Base-by-base conservation (phyloP, 1,140 invertebrate genomes). In the Tigriopus japonicus region DNA sequence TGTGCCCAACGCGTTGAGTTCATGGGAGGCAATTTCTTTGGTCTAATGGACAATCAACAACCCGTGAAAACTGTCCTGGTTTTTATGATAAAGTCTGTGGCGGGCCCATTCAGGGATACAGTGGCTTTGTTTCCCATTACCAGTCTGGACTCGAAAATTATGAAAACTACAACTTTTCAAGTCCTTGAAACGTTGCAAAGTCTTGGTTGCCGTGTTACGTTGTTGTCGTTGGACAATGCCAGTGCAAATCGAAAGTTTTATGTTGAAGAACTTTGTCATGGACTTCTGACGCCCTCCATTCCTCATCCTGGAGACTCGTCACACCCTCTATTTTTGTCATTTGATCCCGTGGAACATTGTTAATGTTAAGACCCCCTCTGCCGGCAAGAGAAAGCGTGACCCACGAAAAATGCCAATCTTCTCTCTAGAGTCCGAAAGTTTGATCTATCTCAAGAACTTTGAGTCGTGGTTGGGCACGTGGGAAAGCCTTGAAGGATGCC, bases 1-100 rank as follows among this genome's bases (percentile, higher is more conserved):
- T 54, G 19, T 15, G 52, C 52, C 35, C 52, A 54, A 54, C 21
- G 52, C 5, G 52, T 54, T 10, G 52, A 54, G 52, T 54, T 54
- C 35, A 28, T 54, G 19, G 17, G 52, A 21, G 52, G 52, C 52
- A 54, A 54, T 21, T 54, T 54, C 35, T 54, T 54, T 54, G 14
- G 52, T 7, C 6, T 23, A 7, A 35, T 35, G 28, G 28, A 23
- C 21, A 54, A 54, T 28, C n/a, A 28, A 23, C 14, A 14, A 54
- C 19, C 14, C 1, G 35, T 28, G 5, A 54, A 54, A 54, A 54
- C 24, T 7, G 21, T 54, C 35, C 52, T 54, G 19, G 35, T 28
- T 28, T 54, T 54, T 13, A 21, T 23, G 52, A 28, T 54, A 2
- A 54, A 54, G 17, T 54, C 52, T 23, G 24, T 28, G 21, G 52